A percentile compares a stretch with the other conserved stretches of the same genome.
phyloP scores from a whole-genome alignment of 2,888 invertebrate species.

The Brachylomia viminalis region DNA sequence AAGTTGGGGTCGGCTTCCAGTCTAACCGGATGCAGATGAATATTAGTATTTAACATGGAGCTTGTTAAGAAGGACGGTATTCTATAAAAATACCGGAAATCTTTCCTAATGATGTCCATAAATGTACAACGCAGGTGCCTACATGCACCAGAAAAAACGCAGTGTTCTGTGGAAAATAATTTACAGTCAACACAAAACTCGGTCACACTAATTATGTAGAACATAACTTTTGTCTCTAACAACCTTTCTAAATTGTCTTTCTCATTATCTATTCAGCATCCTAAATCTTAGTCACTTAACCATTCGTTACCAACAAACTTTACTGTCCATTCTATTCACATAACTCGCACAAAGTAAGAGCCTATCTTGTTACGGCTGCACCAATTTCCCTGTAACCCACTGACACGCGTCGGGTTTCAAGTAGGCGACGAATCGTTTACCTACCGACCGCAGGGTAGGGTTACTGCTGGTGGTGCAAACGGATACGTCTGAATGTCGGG shows the following conservation, averaged over 20 bases:
- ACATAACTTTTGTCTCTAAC: constrained; percentile 25
- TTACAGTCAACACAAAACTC: constrained; percentile 1
- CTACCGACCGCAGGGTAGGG: constrained; percentile 70
- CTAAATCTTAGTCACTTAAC: constrained; percentile 49
- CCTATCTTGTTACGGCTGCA: constrained; percentile 58
- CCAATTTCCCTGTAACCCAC: constrained; percentile 77
- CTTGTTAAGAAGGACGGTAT: neutral
- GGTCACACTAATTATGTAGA: constrained; percentile 23
- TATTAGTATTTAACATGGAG: neutral
- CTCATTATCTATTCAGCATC: constrained; percentile 44
- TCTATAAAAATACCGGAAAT: neutral
- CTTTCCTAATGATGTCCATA: neutral
- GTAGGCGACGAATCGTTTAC: constrained; percentile 82
- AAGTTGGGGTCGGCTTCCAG: too few species aligned
- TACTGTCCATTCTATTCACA: constrained; percentile 40
- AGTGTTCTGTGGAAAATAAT: constrained; percentile 9
- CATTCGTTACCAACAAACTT: constrained; percentile 42
- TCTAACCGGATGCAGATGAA: neutral
- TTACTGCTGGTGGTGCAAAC: constrained; percentile 62
- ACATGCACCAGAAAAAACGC: neutral
- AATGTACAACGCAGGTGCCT: neutral
- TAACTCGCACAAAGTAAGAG: constrained; percentile 42
- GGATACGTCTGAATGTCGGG: constrained; percentile 31
- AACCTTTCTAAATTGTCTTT: constrained; percentile 49
- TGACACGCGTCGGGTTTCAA: constrained; percentile 78